Conservation (phyloP, 2,797 vertebrate genomes). For the Sphenodon punctatus region DNA sequence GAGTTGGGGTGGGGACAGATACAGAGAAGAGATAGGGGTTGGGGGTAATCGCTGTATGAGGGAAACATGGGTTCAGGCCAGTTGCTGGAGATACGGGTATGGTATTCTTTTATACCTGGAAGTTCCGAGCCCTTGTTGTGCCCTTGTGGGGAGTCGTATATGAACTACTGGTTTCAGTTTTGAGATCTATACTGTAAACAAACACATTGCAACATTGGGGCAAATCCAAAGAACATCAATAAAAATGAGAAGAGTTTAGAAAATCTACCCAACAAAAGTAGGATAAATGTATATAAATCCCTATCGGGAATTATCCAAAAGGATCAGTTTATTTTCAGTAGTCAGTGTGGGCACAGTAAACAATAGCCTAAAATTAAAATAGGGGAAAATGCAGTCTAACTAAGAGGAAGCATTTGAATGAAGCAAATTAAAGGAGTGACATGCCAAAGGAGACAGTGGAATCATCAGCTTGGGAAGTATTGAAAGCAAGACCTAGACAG, state of each 20-base stretch:
- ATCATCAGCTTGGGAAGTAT: not conserved
- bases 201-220: too few relatives aligned
- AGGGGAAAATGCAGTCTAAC: constrained; percentile 20
- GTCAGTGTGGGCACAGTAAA: not conserved
- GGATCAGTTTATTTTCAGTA: not conserved
- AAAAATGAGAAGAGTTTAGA: too few relatives aligned
- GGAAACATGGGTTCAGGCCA: too few relatives aligned
- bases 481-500: not conserved
- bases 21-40: too few relatives aligned
- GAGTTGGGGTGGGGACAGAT: too few relatives aligned
- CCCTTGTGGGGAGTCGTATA: too few relatives aligned
- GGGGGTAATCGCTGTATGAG: too few relatives aligned
- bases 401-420: constrained; percentile 12
- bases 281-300: not conserved
- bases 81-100: too few relatives aligned
- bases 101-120: too few relatives aligned
- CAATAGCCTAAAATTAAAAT: not conserved
- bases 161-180: too few relatives aligned
- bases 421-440: constrained; percentile 6
- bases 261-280: not conserved
- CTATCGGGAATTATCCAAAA: not conserved
- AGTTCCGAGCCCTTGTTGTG: too few relatives aligned
- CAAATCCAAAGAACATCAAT: not conserved
- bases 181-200: too few relatives aligned
- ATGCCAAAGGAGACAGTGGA: constrained; percentile 3